Percentiles rank a stretch among this genome's conserved stretches.
Evolutionary conservation across 2,888 invertebrate genomes (phyloP).

Genomic region (Meganola albula): DNA sequence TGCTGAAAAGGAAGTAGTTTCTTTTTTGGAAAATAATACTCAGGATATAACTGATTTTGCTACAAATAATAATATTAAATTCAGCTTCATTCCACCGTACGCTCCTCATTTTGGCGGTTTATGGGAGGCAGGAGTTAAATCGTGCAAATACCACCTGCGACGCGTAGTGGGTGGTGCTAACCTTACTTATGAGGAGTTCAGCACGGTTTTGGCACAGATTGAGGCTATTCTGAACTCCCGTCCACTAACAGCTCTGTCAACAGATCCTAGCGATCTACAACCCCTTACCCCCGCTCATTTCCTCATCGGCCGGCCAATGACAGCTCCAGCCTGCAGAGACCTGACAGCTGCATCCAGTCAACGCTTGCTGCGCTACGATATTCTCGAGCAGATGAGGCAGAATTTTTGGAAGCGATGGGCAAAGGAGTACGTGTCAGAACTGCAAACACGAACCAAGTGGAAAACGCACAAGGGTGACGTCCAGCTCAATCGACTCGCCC

Average conservation of each 20-base stretch:
- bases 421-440: slow-evolving; percentile 18
- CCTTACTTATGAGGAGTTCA: slow-evolving; percentile 8
- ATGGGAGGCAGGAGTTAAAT: slow-evolving; percentile 3
- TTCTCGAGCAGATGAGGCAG: slow-evolving; percentile 10
- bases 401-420: slow-evolving; percentile 21
- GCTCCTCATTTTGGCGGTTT: slow-evolving; percentile 9
- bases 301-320: slow-evolving; percentile 18
- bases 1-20: slow-evolving; percentile 3
- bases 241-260: slow-evolving; percentile 23
- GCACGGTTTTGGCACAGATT: slow-evolving; percentile 12
- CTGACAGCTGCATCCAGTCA: background rate
- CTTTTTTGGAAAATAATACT: background rate
- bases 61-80: slow-evolving; percentile 2
- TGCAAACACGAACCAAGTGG: slow-evolving; percentile 32
- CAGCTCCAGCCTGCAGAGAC: background rate
- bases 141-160: background rate
- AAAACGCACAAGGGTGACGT: slow-evolving; percentile 6
- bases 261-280: slow-evolving; percentile 17
- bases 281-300: slow-evolving; percentile 24
- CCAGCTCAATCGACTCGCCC: slow-evolving; percentile 12
- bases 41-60: slow-evolving; percentile 5
- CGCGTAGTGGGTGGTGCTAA: slow-evolving; percentile 6
- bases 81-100: slow-evolving; percentile 6
- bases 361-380: slow-evolving; percentile 6
- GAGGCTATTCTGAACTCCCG: slow-evolving; percentile 24